Conservation (phyloP, 2,797 vertebrate genomes). For the Anniella stebbinsi region DNA sequence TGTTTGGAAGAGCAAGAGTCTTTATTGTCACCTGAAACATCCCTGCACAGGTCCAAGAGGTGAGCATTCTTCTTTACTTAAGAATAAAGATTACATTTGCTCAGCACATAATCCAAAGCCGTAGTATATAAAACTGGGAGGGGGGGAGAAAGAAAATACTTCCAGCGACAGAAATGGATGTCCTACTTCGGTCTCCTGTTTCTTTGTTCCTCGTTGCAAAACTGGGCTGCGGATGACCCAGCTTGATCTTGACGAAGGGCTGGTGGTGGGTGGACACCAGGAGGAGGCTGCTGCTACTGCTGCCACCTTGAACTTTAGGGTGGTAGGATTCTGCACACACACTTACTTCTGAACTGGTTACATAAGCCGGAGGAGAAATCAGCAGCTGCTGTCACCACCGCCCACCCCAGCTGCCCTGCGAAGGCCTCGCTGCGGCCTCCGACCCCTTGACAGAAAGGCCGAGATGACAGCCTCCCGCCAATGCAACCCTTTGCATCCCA, state of each 20-base stretch:
- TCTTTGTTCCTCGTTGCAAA: background rate
- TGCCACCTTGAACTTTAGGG: no score
- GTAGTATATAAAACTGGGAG: no score
- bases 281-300: no score
- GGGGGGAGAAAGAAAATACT: no score
- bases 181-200: background rate
- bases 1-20: no score
- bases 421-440: background rate
- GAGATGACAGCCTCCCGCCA: background rate
- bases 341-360: background rate
- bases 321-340: accelerated
- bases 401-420: background rate
- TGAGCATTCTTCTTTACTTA: background rate
- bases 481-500: background rate
- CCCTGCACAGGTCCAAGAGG: no score
- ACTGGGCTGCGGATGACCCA: background rate
- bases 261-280: background rate
- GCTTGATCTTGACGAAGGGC: background rate
- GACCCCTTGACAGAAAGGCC: background rate
- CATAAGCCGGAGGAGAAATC: background rate
- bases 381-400: background rate
- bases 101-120: no score
- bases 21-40: background rate
- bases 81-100: background rate
- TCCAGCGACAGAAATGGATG: background rate